A percentile compares a stretch with the other conserved stretches of the same genome.
phyloP scores from a whole-genome alignment of 1,140 invertebrate genomes.

The Pseudomyrmex gracilis region DNA sequence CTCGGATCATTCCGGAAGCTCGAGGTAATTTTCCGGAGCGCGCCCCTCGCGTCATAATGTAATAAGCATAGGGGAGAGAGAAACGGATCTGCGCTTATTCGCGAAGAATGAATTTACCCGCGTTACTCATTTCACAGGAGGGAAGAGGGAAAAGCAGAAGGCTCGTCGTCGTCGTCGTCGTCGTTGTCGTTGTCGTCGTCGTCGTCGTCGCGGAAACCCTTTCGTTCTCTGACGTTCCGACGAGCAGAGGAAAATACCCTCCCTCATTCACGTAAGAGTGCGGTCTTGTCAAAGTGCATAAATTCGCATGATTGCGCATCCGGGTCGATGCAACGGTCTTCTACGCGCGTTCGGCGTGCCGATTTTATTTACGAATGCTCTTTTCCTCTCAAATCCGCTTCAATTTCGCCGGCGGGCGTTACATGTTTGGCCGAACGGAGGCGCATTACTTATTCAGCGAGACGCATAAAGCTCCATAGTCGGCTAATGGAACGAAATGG shows the following conservation, averaged over 20 bases:
- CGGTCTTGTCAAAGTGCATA: constrained; percentile 77
- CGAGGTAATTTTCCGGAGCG: constrained; percentile 38
- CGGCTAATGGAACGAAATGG: constrained; percentile 65
- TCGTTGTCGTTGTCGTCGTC: constrained; percentile 29
- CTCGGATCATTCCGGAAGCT: constrained; percentile 16
- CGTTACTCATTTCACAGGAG: constrained; percentile 15
- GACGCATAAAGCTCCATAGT: constrained; percentile 59
- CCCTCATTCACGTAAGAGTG: constrained; percentile 57
- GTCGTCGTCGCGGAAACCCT: constrained; percentile 51
- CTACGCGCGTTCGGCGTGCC: constrained; percentile 65
- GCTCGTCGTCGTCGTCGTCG: background rate
- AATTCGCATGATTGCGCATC: constrained; percentile 77
- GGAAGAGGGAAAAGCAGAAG: constrained; percentile 13
- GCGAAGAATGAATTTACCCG: constrained; percentile 53
- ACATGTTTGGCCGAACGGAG: constrained; percentile 35
- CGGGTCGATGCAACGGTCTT: constrained; percentile 57
- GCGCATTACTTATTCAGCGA: constrained; percentile 27
- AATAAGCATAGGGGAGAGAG: constrained; percentile 57
- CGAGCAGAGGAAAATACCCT: constrained; percentile 61
- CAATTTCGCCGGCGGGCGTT: constrained; percentile 66
- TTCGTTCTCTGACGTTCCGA: constrained; percentile 54
- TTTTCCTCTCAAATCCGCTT: constrained; percentile 72
- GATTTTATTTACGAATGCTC: constrained; percentile 78
- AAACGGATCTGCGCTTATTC: constrained; percentile 48
- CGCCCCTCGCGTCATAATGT: constrained; percentile 49